Evolutionary conservation across 2,113 vertebrate genomes (phyloP).

Genomic region (Eleginops maclovinus): DNA sequence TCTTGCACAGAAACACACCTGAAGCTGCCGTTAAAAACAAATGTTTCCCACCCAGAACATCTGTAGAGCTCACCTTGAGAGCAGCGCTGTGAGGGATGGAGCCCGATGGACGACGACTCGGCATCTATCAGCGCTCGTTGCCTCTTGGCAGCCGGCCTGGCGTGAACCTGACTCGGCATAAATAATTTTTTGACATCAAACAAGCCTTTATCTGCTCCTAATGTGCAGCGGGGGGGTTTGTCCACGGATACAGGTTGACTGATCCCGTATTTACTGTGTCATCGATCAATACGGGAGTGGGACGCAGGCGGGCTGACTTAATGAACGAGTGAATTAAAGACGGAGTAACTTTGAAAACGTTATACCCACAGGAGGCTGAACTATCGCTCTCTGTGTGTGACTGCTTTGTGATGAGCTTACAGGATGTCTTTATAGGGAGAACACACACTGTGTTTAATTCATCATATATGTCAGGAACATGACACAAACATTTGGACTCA

Average conservation of each 20-base stretch:
- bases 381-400: no score
- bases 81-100: not conserved
- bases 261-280: constrained; percentile 2
- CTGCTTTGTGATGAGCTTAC: no score
- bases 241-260: constrained; percentile 5
- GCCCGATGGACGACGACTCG: not conserved
- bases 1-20: no score
- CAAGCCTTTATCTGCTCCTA: constrained; percentile 2
- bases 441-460: no score
- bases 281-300: constrained; percentile 8
- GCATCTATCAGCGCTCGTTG: constrained; percentile 19
- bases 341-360: not conserved
- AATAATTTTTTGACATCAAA: constrained; percentile 16
- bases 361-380: no score
- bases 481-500: no score
- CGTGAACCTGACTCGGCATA: constrained; percentile 8
- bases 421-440: no score
- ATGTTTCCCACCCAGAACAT: no score
- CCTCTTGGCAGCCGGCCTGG: constrained; percentile 11
- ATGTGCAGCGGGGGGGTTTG: not conserved
- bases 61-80: no score
- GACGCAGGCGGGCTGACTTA: not conserved
- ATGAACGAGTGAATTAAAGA: not conserved
- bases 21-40: no score
- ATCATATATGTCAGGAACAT: no score